Evolutionary conservation across 92 coral and sea anemone species (phyloP).

Genomic region (Hydrozoanthus gracilis): DNA sequence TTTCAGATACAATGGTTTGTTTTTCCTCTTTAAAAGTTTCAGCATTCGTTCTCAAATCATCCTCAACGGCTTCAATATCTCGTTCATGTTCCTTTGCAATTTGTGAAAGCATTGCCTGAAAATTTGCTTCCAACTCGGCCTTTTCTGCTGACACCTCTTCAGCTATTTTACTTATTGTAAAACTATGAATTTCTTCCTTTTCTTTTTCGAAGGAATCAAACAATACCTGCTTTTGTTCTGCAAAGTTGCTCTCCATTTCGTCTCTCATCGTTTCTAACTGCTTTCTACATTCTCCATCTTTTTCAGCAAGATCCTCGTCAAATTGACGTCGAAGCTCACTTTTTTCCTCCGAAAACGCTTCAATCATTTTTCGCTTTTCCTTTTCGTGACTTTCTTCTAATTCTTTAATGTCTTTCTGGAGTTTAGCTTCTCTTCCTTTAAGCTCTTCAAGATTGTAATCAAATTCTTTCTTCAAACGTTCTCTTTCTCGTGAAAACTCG

Average conservation of each 20-base stretch:
- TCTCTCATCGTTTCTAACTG: constrained; percentile 33
- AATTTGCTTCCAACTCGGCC: constrained; percentile 67
- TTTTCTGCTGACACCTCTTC: constrained; percentile 72
- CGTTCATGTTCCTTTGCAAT: constrained; percentile 12
- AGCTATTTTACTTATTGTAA: constrained; percentile 56
- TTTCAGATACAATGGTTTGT: constrained; percentile 54
- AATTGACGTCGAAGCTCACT: constrained; percentile 60
- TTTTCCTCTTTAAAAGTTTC: constrained; percentile 68
- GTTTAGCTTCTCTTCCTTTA: constrained; percentile 44
- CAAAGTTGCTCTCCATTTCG: constrained; percentile 51
- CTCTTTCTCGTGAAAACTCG: constrained; percentile 66
- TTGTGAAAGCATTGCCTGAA: constrained; percentile 54
- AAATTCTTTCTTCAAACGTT: constrained; percentile 49
- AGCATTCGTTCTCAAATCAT: constrained; percentile 66
- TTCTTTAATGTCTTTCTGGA: constrained; percentile 47
- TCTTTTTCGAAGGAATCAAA: constrained; percentile 58
- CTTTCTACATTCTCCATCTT: constrained; percentile 54
- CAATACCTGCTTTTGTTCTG: constrained; percentile 52
- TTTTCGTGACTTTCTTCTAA: constrained; percentile 50
- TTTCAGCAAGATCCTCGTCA: constrained; percentile 53
- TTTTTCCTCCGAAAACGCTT: constrained; percentile 61
- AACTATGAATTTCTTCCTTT: constrained; percentile 60
- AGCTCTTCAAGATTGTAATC: constrained; percentile 60
- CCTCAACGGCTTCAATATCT: constrained; percentile 21
- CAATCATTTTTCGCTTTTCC: constrained; percentile 69